Conservation (phyloP, 2,888 invertebrate genomes). For the Drosophila atripex region DNA sequence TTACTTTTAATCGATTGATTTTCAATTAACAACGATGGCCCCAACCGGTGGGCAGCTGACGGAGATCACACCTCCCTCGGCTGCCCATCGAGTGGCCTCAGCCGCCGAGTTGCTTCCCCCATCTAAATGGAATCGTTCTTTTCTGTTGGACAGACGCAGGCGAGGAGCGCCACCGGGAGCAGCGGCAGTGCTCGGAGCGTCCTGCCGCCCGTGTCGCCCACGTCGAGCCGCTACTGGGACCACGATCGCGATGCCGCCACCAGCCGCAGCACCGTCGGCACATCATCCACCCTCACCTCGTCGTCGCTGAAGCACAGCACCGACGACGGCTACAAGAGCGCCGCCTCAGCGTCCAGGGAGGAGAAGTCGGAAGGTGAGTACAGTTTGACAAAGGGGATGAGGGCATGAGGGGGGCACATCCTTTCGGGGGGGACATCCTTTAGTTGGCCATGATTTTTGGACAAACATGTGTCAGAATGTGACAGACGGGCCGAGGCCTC, state of each 20-base stretch:
- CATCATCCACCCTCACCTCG: slow-evolving; percentile 63
- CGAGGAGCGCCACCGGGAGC: slow-evolving; percentile 70
- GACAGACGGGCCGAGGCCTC: too few relatives aligned
- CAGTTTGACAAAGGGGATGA: background rate
- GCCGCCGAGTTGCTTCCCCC: background rate
- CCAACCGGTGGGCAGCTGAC: slow-evolving; percentile 11
- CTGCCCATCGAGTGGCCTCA: background rate
- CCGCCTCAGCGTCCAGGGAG: slow-evolving; percentile 54
- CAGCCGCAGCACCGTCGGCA: slow-evolving; percentile 63
- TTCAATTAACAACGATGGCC: slow-evolving; percentile 11
- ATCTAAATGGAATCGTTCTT: background rate
- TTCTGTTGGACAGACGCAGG: slow-evolving; percentile 32
- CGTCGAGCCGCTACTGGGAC: slow-evolving; percentile 82
- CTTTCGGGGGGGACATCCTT: too few relatives aligned
- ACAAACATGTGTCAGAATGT: too few relatives aligned
- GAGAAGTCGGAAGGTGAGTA: slow-evolving; percentile 82
- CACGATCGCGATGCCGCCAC: slow-evolving; percentile 73
- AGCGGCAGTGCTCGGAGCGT: slow-evolving; percentile 68
- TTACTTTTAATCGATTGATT: slow-evolving; percentile 8
- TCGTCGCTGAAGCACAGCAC: slow-evolving; percentile 63
- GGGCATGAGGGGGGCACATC: too few relatives aligned
- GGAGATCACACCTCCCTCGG: background rate
- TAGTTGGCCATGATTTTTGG: too few relatives aligned
- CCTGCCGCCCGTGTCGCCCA: slow-evolving; percentile 83
- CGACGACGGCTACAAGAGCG: slow-evolving; percentile 72